Evolutionary conservation across 2,797 vertebrate species (phyloP), one percentile per base, ranked within the genome.

Genomic region (Rhinichthys osculus): DNA sequence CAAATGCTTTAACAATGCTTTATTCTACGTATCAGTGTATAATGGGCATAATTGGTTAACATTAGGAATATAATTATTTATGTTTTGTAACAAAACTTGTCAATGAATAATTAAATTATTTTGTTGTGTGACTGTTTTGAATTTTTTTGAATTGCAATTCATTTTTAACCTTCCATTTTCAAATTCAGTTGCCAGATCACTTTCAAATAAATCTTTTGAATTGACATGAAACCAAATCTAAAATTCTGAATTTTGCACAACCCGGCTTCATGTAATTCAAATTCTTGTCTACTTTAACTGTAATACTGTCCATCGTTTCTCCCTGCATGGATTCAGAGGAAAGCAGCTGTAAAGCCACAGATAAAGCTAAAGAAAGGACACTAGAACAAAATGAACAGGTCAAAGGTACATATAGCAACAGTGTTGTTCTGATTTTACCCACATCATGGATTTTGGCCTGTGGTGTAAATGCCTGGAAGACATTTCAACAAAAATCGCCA

Each of bases 341-440:
- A 88, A 95, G 93, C 87, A 89, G 93, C 91, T 91, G 95, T 93
- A 95, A 95, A 91, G 92, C 95, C 91, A 92, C 92, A 91, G 94
- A 96, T 92, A 97, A 95, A 76, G 92, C 96, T 42, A 94, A 93
- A 92, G 96, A 96, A 92, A 96, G 85, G 85, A 87, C 83, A 79
- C 33, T 81, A 83, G 77, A 90, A 19, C 83, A 90, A 84, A 78
- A 72, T 93, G 92, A 96, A 89, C 94, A 94, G 74, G 86, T 86
- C 78, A 94, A 94, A 95, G 95, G 95, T 96, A 95, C 94, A 84
- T 91, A 44, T 30, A 78, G 70, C 40, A 72, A 82, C 52, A 57
- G 70, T 82, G 52, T 33, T 35, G 6, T 54, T 62, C 30, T 64
- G 23, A 35, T 42, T 33, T 66, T 66, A 13, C n/a, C 74, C 35